Evolutionary conservation across 2,888 invertebrate genomes (phyloP).

Genomic region (Frankliniella fusca): DNA sequence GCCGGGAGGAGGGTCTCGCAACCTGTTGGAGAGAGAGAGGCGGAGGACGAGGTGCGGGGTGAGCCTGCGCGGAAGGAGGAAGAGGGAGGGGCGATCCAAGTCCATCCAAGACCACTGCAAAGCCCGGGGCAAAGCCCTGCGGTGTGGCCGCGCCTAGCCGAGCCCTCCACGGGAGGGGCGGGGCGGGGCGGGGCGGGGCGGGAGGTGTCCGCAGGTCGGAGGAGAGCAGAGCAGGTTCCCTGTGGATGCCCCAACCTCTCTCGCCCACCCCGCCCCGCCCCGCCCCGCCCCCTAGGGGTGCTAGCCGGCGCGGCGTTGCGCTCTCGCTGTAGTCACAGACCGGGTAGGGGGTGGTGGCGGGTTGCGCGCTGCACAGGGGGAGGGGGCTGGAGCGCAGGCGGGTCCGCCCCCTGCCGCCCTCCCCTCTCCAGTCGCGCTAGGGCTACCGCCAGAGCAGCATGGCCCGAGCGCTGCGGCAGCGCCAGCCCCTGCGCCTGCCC

Average conservation of each 20-base stretch:
- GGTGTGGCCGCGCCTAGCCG: too few relatives aligned
- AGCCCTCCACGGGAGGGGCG: not conserved
- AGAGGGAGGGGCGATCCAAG: not conserved
- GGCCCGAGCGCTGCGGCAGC: not conserved
- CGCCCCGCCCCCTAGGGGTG: not conserved
- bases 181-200: not conserved
- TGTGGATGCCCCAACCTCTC: not conserved
- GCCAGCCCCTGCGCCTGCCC: not conserved
- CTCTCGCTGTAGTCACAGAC: slow-evolving; percentile 7
- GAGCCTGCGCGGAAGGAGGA: not conserved
- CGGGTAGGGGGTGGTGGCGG: not conserved
- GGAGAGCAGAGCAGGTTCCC: not conserved
- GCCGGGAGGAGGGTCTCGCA: not conserved
- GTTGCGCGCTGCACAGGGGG: not conserved
- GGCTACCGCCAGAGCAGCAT: too few relatives aligned
- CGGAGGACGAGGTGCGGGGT: not conserved
- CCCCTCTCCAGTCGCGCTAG: too few relatives aligned
- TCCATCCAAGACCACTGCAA: not conserved
- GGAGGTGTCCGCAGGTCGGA: not conserved
- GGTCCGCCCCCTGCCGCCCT: not conserved
- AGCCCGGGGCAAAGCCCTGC: too few relatives aligned
- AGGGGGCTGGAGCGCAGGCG: not conserved
- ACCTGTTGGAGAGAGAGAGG: slow-evolving; percentile 7
- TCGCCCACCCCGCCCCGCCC: not conserved
- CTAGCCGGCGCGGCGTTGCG: not conserved